Base-by-base conservation (phyloP, 2,888 invertebrate genomes). In the Yponomeuta sedellus region DNA sequence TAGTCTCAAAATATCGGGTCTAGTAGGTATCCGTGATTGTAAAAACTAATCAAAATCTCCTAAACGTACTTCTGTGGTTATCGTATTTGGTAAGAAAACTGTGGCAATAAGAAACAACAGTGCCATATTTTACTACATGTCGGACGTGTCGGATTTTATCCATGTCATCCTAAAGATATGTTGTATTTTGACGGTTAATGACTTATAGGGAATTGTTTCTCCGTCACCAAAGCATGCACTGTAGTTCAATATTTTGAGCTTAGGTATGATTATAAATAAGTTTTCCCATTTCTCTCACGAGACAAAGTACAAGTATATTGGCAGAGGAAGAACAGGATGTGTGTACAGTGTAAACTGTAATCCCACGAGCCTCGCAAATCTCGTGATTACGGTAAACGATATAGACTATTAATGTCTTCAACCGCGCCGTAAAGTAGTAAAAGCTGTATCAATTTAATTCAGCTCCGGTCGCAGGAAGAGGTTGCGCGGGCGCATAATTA, bases 381-480 rank as follows among this genome's bases (percentile, higher is more conserved):
- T 52, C 44, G 12, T 16, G 44, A 52, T 52, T 52, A 52, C 44
- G 44, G 59, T 20, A 59, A 59, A 59, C 25, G 25, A 59, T 59
- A 59, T 58, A 10, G 22, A 16, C 34, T 28, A 28, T 61, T 61
- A 28, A 61, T 28, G n/a, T 34, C 25, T 22, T 40, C 58, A 39
- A 59, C 20, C 52, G 22, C 59, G 62, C 66, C 65, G 67, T 63
- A 64, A 70, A 64, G 73, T 71, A 72, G 77, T 74, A 74, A 79
- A 77, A 74, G 74, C 73, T 69, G 73, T 78, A 74, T 77, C 75
- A 69, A 71, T 69, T 72, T 71, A 68, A 68, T 68, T 70, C 66
- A 70, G 73, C 71, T 69, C 69, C 59, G 19, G 40, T 59, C 64
- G 70, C 69, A 67, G 72, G 72, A 77, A 74, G 77, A 71, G 73